phyloP scores from a whole-genome alignment of 2,888 invertebrate genomes.

The Eulithis testata region DNA sequence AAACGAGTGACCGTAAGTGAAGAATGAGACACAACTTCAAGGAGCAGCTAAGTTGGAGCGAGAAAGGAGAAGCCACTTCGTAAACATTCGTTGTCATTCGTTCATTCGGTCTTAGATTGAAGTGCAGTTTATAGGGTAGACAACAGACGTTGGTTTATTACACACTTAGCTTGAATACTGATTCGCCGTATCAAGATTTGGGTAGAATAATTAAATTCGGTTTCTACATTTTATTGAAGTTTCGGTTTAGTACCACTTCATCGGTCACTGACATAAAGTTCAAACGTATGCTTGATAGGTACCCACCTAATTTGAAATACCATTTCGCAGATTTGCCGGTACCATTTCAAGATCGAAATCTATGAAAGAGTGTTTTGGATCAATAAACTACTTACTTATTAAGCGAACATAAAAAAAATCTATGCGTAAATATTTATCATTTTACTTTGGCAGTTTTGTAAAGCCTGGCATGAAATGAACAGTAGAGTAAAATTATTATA shows the following conservation, averaged over 20 bases:
- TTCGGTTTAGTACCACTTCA: conserved; percentile 20
- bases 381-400: too few species aligned
- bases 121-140: conserved; percentile 38
- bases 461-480: conserved; percentile 2
- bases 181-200: conserved; percentile 41
- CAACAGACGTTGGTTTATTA: conserved; percentile 42
- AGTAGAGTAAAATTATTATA: conserved; percentile 9
- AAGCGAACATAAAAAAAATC: too few species aligned
- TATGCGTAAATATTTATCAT: too few species aligned
- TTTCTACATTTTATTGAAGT: conserved; percentile 33
- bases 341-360: too few species aligned
- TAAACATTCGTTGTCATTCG: neutral
- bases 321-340: too few species aligned
- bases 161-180: conserved; percentile 42
- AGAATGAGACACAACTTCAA: neutral
- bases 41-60: neutral
- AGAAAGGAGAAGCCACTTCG: neutral
- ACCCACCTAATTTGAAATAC: too few species aligned
- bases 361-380: too few species aligned
- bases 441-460: too few species aligned
- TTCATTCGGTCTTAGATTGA: conserved; percentile 24
- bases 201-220: conserved; percentile 40
- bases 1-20: neutral
- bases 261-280: conserved; percentile 32
- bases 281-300: too few species aligned